Percentiles rank a stretch among this genome's conserved stretches.
phyloP scores from a whole-genome alignment of 2,888 invertebrate genomes.

The Pollenia labialis region DNA sequence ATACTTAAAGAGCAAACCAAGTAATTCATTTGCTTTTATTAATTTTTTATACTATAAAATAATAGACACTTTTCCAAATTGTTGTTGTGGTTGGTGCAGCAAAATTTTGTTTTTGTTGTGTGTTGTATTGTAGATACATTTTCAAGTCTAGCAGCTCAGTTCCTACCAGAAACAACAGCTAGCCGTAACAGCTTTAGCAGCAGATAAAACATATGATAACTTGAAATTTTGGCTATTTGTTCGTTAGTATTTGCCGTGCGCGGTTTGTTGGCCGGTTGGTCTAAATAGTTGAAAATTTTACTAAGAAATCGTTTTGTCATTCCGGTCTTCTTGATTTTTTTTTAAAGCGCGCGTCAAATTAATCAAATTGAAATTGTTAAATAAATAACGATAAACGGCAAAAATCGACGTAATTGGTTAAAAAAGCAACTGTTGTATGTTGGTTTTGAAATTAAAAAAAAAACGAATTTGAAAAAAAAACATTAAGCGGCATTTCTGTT shows the following conservation, averaged over 20 bases:
- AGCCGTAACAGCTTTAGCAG: constrained; percentile 38
- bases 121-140: constrained; percentile 41
- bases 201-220: constrained; percentile 72
- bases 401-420: constrained; percentile 50
- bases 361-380: constrained; percentile 4
- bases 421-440: constrained; percentile 55
- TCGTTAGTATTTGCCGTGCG: constrained; percentile 65
- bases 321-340: not conserved
- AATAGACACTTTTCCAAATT: constrained; percentile 37
- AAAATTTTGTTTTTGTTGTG: constrained; percentile 4
- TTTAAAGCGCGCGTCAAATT: constrained; percentile 60
- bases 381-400: constrained; percentile 34
- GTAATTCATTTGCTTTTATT: constrained; percentile 46
- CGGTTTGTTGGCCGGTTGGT: constrained; percentile 54
- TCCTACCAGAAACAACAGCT: not conserved
- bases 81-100: constrained; percentile 1
- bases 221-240: constrained; percentile 71
- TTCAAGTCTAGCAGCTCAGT: constrained; percentile 33
- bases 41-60: constrained; percentile 18
- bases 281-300: constrained; percentile 15
- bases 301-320: constrained; percentile 13
- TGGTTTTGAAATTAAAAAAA: not conserved
- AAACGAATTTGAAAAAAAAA: constrained; percentile 2
- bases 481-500: constrained; percentile 19
- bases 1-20: constrained; percentile 45